These are phyloP conservation scores for Onychomys leucogaster DNA, from an alignment of 2,797 vertebrate genomes.

Conservation along the genomic window DNA sequence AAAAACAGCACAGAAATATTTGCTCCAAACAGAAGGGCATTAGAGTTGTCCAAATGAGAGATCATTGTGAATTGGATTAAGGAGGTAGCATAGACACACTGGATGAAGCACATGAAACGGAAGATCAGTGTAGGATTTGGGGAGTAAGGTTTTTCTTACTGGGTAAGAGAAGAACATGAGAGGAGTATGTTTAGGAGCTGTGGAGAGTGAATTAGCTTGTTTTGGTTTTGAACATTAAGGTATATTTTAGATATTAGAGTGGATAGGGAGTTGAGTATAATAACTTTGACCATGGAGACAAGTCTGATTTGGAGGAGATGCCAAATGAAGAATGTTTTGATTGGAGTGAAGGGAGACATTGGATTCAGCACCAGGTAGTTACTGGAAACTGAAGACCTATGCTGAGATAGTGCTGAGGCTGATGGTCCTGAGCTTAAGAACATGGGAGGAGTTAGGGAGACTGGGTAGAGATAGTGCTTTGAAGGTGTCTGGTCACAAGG, in stretches of 20 bases:
- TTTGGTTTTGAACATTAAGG: constrained; percentile 27
- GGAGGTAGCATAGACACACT: not conserved
- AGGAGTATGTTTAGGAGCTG: not conserved
- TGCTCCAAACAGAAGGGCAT: not conserved
- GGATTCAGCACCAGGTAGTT: not conserved
- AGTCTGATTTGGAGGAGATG: not conserved
- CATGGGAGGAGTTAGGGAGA: not conserved
- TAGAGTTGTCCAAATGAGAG: not conserved
- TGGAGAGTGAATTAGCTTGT: not conserved
- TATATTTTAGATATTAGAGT: not conserved
- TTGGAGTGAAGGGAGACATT: not conserved
- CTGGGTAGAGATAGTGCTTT: not conserved
- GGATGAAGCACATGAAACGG: not conserved
- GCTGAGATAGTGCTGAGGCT: not conserved
- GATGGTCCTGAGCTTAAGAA: not conserved
- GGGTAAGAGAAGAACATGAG: not conserved
- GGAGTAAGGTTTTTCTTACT: not conserved
- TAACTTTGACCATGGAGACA: constrained; percentile 9
- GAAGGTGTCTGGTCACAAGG: not conserved
- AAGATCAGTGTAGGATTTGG: not conserved
- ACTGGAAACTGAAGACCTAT: not conserved
- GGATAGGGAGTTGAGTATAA: not conserved
- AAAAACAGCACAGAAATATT: not conserved
- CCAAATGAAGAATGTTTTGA: constrained; percentile 2
- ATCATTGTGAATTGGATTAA: not conserved